Evolutionary conservation across 2,888 invertebrate species (phyloP), one percentile per base, ranked within the genome.

Genomic region (Acrobasis suavella): DNA sequence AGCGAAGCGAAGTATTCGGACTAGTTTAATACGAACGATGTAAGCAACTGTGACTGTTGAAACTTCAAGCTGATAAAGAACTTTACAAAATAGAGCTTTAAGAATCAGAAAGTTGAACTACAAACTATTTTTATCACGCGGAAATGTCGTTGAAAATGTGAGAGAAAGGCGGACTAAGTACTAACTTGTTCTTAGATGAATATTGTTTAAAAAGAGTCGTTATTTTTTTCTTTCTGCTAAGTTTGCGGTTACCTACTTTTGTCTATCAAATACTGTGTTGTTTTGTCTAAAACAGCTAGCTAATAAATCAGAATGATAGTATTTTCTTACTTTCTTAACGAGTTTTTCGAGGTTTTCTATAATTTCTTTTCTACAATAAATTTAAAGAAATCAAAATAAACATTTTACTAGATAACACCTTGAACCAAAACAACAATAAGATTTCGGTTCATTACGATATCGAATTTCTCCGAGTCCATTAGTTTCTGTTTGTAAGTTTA

Each of bases 381-480:
- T n/a, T n/a, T n/a, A n/a, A 46, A n/a, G 9, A 15, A 14, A 15
- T 37, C 38, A 49, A 49, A 58, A 49, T 2, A 46, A 32, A 58
- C 7, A 49, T 22, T 42, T 17, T 46, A 32, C 15, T 49, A 46
- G 49, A 49, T 37, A 58, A 58, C n/a, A 14, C 38, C 10, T 50
- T 51, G 38, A 59, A 37, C 12, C 22, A 46, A 58, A 58, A 42
- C 16, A 39, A 58, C 12, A 38, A 59, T 46, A 10, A 46, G 14
- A 46, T 46, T 46, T 46, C 39, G 10, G 16, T 60, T 60, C 50
- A 54, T 14, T 16, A 59, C 37, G 63, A 63, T 65, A 64, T 70
- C 64, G 49, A 52, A 64, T 72, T 78, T 74, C 74, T 54, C 54
- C 42, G 75, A 79, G 79, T 78, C 76, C 80, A 78, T 79, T 79